A percentile compares a stretch with the other conserved stretches of the same genome.
These are phyloP conservation scores for Adelognathus sp. DNA, from an alignment of 2,888 invertebrate species.

Conservation along the genomic window DNA sequence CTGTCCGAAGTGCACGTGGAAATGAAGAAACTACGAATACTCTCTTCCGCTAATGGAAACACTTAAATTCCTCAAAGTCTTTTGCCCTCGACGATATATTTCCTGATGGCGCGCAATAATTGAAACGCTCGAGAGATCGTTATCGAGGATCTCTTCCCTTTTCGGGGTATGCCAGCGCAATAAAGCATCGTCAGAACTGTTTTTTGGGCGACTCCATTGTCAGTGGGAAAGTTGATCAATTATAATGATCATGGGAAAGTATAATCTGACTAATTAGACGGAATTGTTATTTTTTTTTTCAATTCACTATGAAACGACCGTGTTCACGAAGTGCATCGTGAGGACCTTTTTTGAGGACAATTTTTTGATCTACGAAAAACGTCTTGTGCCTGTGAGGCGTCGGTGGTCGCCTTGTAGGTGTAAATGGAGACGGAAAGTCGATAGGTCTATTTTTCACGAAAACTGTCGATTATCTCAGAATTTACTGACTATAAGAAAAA, in stretches of 20 bases:
- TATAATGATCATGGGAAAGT: neutral
- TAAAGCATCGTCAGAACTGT: neutral
- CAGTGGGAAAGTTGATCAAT: neutral
- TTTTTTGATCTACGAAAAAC: neutral
- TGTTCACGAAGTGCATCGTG: neutral
- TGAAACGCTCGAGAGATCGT: no score
- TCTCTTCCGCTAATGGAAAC: slow-evolving; percentile 44
- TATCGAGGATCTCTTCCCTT: neutral
- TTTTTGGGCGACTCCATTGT: neutral
- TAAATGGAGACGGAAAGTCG: no score
- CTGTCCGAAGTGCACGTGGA: slow-evolving; percentile 8
- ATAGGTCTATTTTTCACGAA: no score
- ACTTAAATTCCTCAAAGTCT: slow-evolving; percentile 38
- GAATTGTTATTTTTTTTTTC: neutral
- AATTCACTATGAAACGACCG: neutral
- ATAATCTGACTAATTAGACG: neutral
- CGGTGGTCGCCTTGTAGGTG: no score
- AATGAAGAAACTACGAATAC: slow-evolving; percentile 26
- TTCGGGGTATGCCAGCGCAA: neutral
- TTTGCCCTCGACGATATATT: slow-evolving; percentile 36
- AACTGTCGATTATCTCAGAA: neutral
- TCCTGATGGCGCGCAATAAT: neutral
- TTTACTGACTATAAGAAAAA: no score
- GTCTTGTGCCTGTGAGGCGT: neutral
- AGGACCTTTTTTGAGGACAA: neutral